phyloP scores from a whole-genome alignment of 2,113 vertebrate genomes.

The Paraplagusia blochii region DNA sequence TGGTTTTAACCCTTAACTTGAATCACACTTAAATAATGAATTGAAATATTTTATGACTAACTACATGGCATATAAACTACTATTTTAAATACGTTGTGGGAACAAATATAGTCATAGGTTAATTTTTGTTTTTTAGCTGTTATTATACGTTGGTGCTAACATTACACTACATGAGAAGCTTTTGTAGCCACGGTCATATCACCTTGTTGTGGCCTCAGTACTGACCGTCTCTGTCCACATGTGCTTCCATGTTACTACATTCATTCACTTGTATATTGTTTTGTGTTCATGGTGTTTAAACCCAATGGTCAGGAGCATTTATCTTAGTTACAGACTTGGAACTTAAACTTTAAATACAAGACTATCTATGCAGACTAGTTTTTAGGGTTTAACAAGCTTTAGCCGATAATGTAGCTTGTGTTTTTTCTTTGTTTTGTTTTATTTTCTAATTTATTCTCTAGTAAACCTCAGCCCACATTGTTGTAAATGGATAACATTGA shows the following conservation, averaged over 20 bases:
- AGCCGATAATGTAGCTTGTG: slow-evolving; percentile 48
- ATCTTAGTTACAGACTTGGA: slow-evolving; percentile 34
- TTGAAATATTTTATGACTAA: too few species aligned
- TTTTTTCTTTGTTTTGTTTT: slow-evolving; percentile 13
- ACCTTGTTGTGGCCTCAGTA: neutral
- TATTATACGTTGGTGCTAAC: too few species aligned
- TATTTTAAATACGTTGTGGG: too few species aligned
- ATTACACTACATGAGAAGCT: neutral
- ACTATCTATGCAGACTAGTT: slow-evolving; percentile 70
- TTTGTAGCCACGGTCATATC: neutral
- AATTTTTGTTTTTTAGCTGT: too few species aligned
- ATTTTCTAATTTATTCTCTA: slow-evolving; percentile 30
- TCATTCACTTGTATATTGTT: neutral
- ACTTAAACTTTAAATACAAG: slow-evolving; percentile 37
- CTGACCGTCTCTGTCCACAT: neutral
- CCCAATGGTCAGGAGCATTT: slow-evolving; percentile 6
- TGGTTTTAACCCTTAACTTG: too few species aligned
- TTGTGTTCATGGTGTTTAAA: slow-evolving; percentile 4
- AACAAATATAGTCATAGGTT: too few species aligned
- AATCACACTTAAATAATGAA: too few species aligned
- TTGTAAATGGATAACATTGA: slow-evolving; percentile 10
- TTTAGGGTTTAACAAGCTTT: slow-evolving; percentile 57
- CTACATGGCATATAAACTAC: too few species aligned
- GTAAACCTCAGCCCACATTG: slow-evolving; percentile 4
- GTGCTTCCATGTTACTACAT: slow-evolving; percentile 6